Evolutionary conservation across 2,888 invertebrate genomes (phyloP).

Genomic region (Lasioglossum calceatum): DNA sequence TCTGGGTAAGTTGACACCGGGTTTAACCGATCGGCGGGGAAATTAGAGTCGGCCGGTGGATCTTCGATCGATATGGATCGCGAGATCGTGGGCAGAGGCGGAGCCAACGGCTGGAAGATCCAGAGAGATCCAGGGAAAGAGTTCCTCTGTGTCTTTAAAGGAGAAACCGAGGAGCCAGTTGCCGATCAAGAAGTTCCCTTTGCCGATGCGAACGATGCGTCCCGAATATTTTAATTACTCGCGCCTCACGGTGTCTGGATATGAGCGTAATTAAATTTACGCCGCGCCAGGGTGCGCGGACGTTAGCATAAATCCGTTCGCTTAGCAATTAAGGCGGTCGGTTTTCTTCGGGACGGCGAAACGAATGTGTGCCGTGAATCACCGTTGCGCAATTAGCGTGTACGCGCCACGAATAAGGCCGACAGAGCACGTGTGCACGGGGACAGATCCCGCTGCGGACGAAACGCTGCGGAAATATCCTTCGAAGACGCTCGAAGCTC

Average conservation of each 20-base stretch:
- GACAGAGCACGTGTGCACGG: slow-evolving; percentile 17
- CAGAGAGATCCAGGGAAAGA: not conserved
- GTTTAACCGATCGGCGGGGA: not conserved
- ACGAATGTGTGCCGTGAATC: slow-evolving; percentile 62
- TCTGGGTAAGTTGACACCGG: slow-evolving; percentile 37
- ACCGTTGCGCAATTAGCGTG: slow-evolving; percentile 63
- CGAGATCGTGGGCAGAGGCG: slow-evolving; percentile 12
- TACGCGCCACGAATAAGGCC: slow-evolving; percentile 31
- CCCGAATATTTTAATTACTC: slow-evolving; percentile 64
- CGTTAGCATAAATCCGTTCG: slow-evolving; percentile 65
- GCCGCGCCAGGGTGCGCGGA: slow-evolving; percentile 54
- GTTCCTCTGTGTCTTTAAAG: not conserved
- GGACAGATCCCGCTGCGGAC: slow-evolving; percentile 19
- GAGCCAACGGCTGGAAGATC: not conserved
- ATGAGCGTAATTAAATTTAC: slow-evolving; percentile 65
- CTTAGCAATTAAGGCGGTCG: slow-evolving; percentile 64
- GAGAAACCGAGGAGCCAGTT: not conserved
- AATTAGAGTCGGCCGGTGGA: not conserved
- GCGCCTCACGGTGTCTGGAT: slow-evolving; percentile 50
- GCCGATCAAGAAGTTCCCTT: not conserved
- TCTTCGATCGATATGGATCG: slow-evolving; percentile 9
- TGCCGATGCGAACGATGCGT: slow-evolving; percentile 7
- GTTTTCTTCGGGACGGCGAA: slow-evolving; percentile 57
- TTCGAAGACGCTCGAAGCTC: not conserved
- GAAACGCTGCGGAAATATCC: slow-evolving; percentile 16